Base-by-base conservation (phyloP, 2,888 invertebrate genomes). In the Andrena hattorfiana region DNA sequence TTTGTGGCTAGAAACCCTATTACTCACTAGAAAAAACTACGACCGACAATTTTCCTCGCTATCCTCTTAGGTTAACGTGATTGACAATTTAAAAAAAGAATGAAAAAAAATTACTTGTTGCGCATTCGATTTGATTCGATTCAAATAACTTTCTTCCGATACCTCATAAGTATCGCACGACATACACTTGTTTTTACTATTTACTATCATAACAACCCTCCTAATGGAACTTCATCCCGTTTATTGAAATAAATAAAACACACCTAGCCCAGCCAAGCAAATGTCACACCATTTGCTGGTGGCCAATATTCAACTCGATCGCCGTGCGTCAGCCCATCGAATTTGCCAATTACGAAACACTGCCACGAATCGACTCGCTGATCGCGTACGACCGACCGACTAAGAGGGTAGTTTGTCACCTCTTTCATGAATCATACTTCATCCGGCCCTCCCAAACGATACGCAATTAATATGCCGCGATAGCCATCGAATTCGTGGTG, bases 391-490 rank as follows among this genome's bases (percentile, higher is more conserved):
- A 59, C n/a, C 26, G 48, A 13, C 28, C 49, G 48, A 51, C 32
- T 35, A 63, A 54, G 49, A 32, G 35, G 63, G 72, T n/a, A 48
- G 59, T 69, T 77, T 67, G 76, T 51, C 71, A 26, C 16, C 30
- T 79, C 64, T 71, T 74, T 66, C 77, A 54, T 85, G 79, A 85
- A 83, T 85, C 85, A 83, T 77, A 56, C 60, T n/a, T 28, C 70
- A 62, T 77, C 62, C 71, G 69, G 72, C 26, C 63, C 30, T 32
- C 48, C 66, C 8, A 56, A 73, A 64, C 35, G 26, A 42, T 54
- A 35, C 23, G 49, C 42, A 86, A 86, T 86, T 84, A 81, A 83
- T 87, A 87, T 87, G 74, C 87, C 28, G 26, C 56, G 80, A 78
- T 84, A 73, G 75, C 8, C 42, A 78, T 83, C 74, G 77, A 73